phyloP scores from a whole-genome alignment of 2,888 invertebrate genomes.

The Leptothorax acervorum region DNA sequence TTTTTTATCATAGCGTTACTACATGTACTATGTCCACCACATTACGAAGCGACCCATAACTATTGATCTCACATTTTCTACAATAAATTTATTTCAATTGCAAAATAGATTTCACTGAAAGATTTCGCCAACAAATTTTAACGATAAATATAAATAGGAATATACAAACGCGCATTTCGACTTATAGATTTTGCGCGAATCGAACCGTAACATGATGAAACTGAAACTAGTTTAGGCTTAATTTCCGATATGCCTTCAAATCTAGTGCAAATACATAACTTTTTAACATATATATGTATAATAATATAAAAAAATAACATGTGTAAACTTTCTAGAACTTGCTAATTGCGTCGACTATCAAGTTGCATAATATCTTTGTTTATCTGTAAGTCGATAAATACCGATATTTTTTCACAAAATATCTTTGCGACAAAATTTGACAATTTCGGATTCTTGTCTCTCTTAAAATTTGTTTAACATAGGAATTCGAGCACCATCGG shows the following conservation, averaged over 20 bases:
- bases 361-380: neutral
- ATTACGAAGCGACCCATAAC: no score
- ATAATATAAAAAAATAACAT: slow-evolving; percentile 3
- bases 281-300: neutral
- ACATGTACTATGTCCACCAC: neutral
- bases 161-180: neutral
- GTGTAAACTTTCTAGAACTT: neutral
- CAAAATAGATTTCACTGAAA: neutral
- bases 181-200: neutral
- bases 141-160: neutral
- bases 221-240: slow-evolving; percentile 19
- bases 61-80: neutral
- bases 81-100: neutral
- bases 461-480: slow-evolving; percentile 66
- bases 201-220: slow-evolving; percentile 6
- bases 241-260: neutral
- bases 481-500: slow-evolving; percentile 90
- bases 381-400: neutral
- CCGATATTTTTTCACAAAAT: neutral
- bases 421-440: neutral
- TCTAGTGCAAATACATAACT: neutral
- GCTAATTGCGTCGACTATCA: neutral
- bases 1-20: neutral
- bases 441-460: neutral
- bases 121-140: slow-evolving; percentile 14